phyloP scores from a whole-genome alignment of 2,797 vertebrate species.

The Myripristis murdjan region DNA sequence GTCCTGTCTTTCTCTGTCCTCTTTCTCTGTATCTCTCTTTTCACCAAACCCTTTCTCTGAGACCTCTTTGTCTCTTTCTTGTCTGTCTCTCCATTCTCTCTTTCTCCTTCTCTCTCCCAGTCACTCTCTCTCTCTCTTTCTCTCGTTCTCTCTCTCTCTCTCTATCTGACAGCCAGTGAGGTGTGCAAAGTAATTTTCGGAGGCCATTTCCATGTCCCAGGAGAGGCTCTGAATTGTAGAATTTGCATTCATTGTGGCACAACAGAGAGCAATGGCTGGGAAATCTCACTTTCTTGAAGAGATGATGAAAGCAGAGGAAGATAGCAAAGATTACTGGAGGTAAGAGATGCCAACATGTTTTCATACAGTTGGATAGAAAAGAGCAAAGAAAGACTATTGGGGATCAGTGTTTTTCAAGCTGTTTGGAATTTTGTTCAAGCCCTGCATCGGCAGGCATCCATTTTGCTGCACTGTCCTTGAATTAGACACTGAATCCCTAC shows the following conservation, averaged over 20 bases:
- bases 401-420: too few species aligned
- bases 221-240: conserved; percentile 28
- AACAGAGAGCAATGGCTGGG: conserved; percentile 43
- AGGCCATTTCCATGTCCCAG: conserved; percentile 36
- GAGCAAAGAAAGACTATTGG: too few species aligned
- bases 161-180: conserved; percentile 36
- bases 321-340: conserved; percentile 16
- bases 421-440: too few species aligned
- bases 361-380: conserved; percentile 15
- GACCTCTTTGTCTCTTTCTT: too few species aligned
- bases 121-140: too few species aligned
- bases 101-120: too few species aligned
- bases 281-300: conserved; percentile 46
- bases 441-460: too few species aligned
- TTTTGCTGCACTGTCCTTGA: too few species aligned
- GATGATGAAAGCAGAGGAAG: conserved; percentile 30
- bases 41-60: too few species aligned
- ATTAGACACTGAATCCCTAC: too few species aligned
- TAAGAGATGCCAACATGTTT: conserved; percentile 25
- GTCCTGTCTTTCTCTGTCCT: neutral
- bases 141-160: neutral
- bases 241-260: conserved; percentile 57
- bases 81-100: too few species aligned
- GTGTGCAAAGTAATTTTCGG: conserved; percentile 67
- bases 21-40: too few species aligned